phyloP scores from a whole-genome alignment of 92 coral and sea anemone species.

The Scolanthus callimorphus region DNA sequence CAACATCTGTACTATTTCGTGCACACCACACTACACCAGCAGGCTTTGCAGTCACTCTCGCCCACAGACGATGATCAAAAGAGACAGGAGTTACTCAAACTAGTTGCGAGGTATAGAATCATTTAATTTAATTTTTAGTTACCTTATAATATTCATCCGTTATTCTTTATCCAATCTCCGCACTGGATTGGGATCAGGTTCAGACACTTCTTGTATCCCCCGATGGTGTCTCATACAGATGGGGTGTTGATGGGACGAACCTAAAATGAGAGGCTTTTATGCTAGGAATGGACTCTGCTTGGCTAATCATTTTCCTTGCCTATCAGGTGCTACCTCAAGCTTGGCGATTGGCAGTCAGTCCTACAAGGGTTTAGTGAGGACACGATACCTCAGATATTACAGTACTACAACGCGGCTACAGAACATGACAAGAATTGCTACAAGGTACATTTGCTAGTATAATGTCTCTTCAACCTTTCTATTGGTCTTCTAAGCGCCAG shows the following conservation, averaged over 20 bases:
- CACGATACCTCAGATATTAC: conserved; percentile 89
- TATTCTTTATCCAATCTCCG: too few relatives aligned
- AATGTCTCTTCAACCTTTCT: not conserved
- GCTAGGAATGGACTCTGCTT: too few relatives aligned
- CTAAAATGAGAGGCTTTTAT: too few relatives aligned
- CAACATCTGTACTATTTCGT: conserved; percentile 93
- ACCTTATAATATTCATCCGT: too few relatives aligned
- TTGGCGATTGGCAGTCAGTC: conserved; percentile 96
- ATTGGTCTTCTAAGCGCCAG: too few relatives aligned
- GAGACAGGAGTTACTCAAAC: conserved; percentile 93
- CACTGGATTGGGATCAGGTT: too few relatives aligned
- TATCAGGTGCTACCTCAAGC: conserved; percentile 83
- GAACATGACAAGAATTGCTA: conserved; percentile 94
- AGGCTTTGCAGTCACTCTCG: conserved; percentile 89
- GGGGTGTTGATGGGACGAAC: too few relatives aligned
- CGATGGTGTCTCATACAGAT: too few relatives aligned
- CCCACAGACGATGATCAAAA: conserved; percentile 93
- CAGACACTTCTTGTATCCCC: too few relatives aligned
- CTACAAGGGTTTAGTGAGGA: conserved; percentile 84
- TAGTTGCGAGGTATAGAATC: conserved; percentile 63
- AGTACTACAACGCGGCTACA: conserved; percentile 86
- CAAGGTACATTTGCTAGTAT: too few relatives aligned
- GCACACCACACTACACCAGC: conserved; percentile 90
- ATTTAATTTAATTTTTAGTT: too few relatives aligned
- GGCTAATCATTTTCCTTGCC: too few relatives aligned